These are phyloP conservation scores for Varanus komodoensis DNA, from an alignment of 2,113 vertebrate species.

Conservation along the genomic window DNA sequence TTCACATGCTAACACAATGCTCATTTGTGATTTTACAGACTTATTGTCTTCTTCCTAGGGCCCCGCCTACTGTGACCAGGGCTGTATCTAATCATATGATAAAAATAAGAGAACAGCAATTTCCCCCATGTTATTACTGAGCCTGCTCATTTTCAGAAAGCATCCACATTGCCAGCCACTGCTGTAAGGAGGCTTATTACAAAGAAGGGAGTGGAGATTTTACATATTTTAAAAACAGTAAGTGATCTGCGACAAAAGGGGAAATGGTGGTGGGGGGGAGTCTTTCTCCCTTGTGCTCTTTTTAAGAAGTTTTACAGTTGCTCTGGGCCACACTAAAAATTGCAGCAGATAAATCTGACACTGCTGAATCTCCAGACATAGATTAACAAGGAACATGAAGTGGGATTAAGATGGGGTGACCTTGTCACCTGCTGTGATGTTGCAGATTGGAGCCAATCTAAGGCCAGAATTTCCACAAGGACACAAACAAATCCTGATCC, in stretches of 20 bases:
- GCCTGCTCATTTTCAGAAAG: constrained; percentile 36
- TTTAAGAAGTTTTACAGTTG: constrained; percentile 41
- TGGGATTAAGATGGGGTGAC: constrained; percentile 33
- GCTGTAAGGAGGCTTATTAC: constrained; percentile 6
- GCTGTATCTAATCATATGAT: constrained; percentile 47
- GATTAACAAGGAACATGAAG: constrained; percentile 34
- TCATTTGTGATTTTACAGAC: not conserved
- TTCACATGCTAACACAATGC: constrained; percentile 5
- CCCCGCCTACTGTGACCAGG: constrained; percentile 28
- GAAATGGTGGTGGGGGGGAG: not conserved
- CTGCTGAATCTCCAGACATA: constrained; percentile 30
- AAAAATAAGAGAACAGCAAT: constrained; percentile 53
- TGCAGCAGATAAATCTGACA: constrained; percentile 29
- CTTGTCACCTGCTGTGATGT: constrained; percentile 27
- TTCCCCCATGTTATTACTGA: constrained; percentile 53
- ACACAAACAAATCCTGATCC: constrained; percentile 14
- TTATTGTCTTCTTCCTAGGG: constrained; percentile 15
- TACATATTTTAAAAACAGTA: constrained; percentile 15
- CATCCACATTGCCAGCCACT: constrained; percentile 29
- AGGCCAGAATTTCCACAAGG: constrained; percentile 31
- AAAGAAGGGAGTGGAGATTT: constrained; percentile 43
- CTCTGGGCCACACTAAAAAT: constrained; percentile 37
- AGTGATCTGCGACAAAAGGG: constrained; percentile 26
- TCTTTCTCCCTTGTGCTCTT: constrained; percentile 3
- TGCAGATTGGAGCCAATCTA: constrained; percentile 38